Evolutionary conservation across 2,113 vertebrate species (phyloP).

Genomic region (Muscicapa adusta): DNA sequence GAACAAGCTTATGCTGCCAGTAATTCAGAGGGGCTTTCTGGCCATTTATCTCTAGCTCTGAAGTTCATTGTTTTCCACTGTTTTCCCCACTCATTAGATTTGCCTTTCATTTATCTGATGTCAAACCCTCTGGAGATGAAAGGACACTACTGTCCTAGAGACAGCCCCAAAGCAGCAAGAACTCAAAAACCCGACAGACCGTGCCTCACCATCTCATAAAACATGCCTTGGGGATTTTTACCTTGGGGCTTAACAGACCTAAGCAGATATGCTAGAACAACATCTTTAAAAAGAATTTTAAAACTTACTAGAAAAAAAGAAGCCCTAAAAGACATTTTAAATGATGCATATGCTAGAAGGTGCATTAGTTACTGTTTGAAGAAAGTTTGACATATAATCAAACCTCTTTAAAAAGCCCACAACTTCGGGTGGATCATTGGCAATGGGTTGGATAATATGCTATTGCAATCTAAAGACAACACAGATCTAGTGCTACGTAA

Average conservation of each 20-base stretch:
- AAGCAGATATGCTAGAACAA: not conserved
- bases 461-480: not conserved
- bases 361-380: not conserved
- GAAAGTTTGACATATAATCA: not conserved
- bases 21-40: conserved; percentile 44
- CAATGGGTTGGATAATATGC: not conserved
- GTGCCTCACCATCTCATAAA: not conserved
- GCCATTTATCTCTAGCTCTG: conserved; percentile 43
- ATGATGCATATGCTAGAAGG: not conserved
- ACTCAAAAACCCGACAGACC: conserved; percentile 1
- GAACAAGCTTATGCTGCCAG: conserved; percentile 33
- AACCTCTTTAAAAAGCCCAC: not conserved
- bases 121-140: conserved; percentile 47
- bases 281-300: not conserved
- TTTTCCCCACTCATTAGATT: conserved; percentile 42
- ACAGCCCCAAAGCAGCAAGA: not conserved
- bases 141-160: conserved; percentile 15
- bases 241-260: conserved; percentile 12
- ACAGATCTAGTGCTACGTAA: not conserved
- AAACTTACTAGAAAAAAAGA: not conserved
- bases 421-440: not conserved
- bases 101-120: conserved; percentile 46
- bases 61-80: conserved; percentile 63
- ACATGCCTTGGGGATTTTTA: not conserved
- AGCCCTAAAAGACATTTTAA: not conserved